Conservation (phyloP, 2,113 vertebrate genomes). For the Onychostruthus taczanowskii region DNA sequence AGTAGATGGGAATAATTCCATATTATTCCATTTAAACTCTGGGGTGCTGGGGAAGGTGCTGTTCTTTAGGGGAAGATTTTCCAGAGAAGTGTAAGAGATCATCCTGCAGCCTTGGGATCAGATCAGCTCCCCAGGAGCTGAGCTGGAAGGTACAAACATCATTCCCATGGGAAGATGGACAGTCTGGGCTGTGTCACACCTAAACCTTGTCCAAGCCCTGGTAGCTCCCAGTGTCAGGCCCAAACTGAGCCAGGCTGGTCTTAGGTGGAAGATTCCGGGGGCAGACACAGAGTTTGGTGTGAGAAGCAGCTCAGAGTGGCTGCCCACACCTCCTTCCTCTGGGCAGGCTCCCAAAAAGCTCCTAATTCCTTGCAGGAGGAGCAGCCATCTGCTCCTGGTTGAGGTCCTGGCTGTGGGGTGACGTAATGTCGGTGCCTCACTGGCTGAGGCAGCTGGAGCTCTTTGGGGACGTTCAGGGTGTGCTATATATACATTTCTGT, state of each 20-base stretch:
- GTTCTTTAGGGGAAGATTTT: background rate
- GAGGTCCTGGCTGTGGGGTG: background rate
- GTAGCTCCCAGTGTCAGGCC: background rate
- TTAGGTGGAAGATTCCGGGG: fast-evolving
- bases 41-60: background rate
- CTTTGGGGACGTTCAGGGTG: background rate
- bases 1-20: background rate
- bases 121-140: background rate
- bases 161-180: fast-evolving
- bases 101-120: background rate
- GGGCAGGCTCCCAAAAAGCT: background rate
- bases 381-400: background rate
- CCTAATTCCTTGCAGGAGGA: background rate
- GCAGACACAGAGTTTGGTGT: background rate
- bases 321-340: background rate
- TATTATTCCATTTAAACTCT: background rate
- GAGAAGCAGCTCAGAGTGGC: background rate
- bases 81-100: background rate
- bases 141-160: background rate
- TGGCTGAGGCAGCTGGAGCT: background rate
- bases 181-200: background rate
- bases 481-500: background rate
- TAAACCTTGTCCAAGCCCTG: background rate
- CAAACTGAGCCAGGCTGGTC: background rate
- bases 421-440: background rate